Conservation (phyloP, 2,888 invertebrate genomes). For the Hirtodrosophila duncani region DNA sequence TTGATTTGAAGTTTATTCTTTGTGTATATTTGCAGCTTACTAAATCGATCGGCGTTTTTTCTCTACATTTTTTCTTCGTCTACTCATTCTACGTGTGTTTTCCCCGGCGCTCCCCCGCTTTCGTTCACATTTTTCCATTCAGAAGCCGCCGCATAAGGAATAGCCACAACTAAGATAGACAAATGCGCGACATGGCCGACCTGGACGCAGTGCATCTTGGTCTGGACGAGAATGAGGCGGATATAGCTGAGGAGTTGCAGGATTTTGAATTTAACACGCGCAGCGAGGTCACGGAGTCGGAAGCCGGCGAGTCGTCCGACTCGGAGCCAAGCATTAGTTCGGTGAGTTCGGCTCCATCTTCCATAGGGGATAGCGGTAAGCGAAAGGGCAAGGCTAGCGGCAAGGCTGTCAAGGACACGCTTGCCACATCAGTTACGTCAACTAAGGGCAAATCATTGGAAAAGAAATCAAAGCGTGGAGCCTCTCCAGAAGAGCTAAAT, state of each 20-base stretch:
- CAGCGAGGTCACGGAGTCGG: slow-evolving; percentile 90
- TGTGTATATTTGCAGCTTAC: slow-evolving; percentile 25
- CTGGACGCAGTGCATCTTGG: slow-evolving; percentile 83
- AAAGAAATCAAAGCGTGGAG: slow-evolving; percentile 56
- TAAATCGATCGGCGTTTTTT: slow-evolving; percentile 70
- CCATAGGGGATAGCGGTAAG: slow-evolving; percentile 69
- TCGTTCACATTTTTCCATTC: slow-evolving; percentile 30
- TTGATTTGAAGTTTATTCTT: background rate
- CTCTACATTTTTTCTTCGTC: slow-evolving; percentile 64
- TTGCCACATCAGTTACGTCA: slow-evolving; percentile 10
- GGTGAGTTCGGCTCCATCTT: slow-evolving; percentile 84
- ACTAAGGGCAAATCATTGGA: slow-evolving; percentile 26
- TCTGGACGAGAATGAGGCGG: slow-evolving; percentile 84
- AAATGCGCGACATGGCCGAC: slow-evolving; percentile 78
- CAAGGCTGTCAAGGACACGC: slow-evolving; percentile 38
- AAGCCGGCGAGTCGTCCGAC: slow-evolving; percentile 82
- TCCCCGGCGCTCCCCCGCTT: no score
- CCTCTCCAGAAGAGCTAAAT: slow-evolving; percentile 56
- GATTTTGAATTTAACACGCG: slow-evolving; percentile 89
- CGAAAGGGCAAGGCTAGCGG: slow-evolving; percentile 52
- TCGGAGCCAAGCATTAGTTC: slow-evolving; percentile 87
- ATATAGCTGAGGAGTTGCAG: slow-evolving; percentile 89
- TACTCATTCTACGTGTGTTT: slow-evolving; percentile 36
- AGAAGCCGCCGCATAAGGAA: slow-evolving; percentile 26
- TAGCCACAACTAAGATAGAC: slow-evolving; percentile 47